These are phyloP conservation scores for Camelus bactrianus DNA, from an alignment of 2,113 vertebrate species.

Conservation along the genomic window DNA sequence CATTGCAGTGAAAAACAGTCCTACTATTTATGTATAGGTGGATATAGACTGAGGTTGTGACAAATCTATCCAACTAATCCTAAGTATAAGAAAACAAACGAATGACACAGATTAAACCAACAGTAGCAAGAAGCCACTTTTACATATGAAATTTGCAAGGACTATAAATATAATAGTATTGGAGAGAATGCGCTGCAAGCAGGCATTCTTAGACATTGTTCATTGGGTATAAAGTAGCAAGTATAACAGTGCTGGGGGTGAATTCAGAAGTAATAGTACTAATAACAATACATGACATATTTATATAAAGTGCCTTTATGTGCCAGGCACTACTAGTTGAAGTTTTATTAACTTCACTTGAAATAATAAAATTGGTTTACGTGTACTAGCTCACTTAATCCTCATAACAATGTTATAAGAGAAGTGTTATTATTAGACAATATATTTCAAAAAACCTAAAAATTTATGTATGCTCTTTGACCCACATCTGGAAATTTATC, in stretches of 20 bases:
- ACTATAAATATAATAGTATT: not conserved
- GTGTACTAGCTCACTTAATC: not conserved
- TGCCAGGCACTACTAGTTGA: not conserved
- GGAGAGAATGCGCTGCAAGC: not conserved
- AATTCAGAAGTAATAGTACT: not conserved
- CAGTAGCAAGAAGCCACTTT: not conserved
- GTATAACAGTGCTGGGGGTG: not conserved
- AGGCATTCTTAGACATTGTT: not conserved
- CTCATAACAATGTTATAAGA: not conserved
- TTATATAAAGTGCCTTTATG: not conserved
- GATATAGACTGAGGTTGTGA: not conserved
- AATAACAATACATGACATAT: not conserved
- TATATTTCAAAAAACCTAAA: not conserved
- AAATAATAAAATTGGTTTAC: not conserved
- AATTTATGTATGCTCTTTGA: not conserved
- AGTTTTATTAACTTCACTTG: not conserved
- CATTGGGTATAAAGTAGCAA: not conserved
- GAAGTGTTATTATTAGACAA: not conserved
- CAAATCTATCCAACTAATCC: not conserved
- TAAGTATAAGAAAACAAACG: not conserved
- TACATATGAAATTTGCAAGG: not conserved
- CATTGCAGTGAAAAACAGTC: not conserved
- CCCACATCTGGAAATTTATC: slow-evolving; percentile 3
- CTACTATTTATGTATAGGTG: not conserved
- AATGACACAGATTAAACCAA: not conserved